Base-by-base conservation (phyloP, 2,888 invertebrate species). In the Agrochola macilenta region DNA sequence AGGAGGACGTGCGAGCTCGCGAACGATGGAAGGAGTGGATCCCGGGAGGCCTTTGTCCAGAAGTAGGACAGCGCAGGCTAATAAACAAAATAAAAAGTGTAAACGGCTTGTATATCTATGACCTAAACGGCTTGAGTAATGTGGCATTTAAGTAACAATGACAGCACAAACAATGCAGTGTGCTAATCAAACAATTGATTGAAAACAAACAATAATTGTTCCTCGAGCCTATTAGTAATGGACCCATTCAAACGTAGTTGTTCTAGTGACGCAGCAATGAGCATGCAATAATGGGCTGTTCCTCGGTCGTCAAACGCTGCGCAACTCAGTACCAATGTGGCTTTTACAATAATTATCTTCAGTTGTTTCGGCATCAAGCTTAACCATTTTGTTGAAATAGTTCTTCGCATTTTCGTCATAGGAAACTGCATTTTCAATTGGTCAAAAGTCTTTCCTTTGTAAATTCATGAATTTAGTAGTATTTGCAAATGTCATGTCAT, bases 171-270 rank as follows among this genome's bases (percentile, higher is more conserved):
- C 85, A 83, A 75, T 74, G 30, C 69, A 26, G 30, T 85, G 60
- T 54, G 63, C 39, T 74, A 74, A 78, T 71, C 57, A 43, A 30
- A 17, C 60, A 64, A 78, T 60, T 39, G 75, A 74, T 65, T 71
- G 68, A 58, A 75, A 65, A 69, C 61, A 74, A 85, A 82, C 85
- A 76, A 73, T 73, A 61, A 71, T 79, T 60, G 74, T 65, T 72
- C 60, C 70, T 49, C 7, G 14, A 0, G 7, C 20, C 26, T 54
- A 26, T 77, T 72, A n/a, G 78, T 69, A 66, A 83, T 75, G 52
- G 39, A 76, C 17, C 69, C 12, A 63, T 85, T 84, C 57, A 74
- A 63, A 60, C 7, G 23, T 64, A 58, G 74, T 78, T 78, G 54
- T 68, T 39, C 57, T 69, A 73, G 23, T 26, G 43, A 17, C 23